These are phyloP conservation scores for Cheilosia vulpina DNA, from an alignment of 2,888 invertebrate genomes.

Conservation along the genomic window DNA sequence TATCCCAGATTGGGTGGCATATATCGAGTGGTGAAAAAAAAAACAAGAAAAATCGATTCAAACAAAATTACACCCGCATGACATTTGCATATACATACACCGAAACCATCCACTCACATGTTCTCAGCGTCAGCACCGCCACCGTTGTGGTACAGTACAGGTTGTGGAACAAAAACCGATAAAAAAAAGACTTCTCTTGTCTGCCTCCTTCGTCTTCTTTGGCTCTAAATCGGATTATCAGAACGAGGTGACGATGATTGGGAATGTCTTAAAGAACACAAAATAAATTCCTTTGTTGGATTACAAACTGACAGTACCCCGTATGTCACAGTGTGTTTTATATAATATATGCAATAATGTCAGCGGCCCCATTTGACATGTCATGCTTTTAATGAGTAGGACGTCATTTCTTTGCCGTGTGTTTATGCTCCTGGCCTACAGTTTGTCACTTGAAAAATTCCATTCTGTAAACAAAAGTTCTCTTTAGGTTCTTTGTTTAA, in stretches of 20 bases:
- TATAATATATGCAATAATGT: slow-evolving; percentile 55
- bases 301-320: slow-evolving; percentile 51
- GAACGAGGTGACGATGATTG: slow-evolving; percentile 74
- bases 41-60: slow-evolving; percentile 67
- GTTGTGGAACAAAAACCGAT: slow-evolving; percentile 24
- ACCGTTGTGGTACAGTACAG: not conserved
- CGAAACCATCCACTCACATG: slow-evolving; percentile 13
- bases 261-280: slow-evolving; percentile 60
- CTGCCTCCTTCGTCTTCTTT: slow-evolving; percentile 20
- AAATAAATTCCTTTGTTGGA: slow-evolving; percentile 61
- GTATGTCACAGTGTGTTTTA: slow-evolving; percentile 29
- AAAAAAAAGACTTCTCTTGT: slow-evolving; percentile 5
- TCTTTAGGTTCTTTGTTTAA: slow-evolving; percentile 6
- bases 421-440: slow-evolving; percentile 9
- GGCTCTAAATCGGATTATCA: slow-evolving; percentile 69
- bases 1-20: slow-evolving; percentile 35
- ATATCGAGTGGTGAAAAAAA: slow-evolving; percentile 35
- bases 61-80: slow-evolving; percentile 72
- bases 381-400: slow-evolving; percentile 36
- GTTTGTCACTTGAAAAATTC: slow-evolving; percentile 16
- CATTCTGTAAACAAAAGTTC: slow-evolving; percentile 30
- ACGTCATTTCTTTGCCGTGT: not conserved
- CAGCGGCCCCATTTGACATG: slow-evolving; percentile 65
- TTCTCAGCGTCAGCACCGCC: not conserved
- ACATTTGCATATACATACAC: slow-evolving; percentile 60